These are phyloP conservation scores for Eudasyphora cyanicolor DNA, from an alignment of 2,888 invertebrate genomes.

Conservation along the genomic window DNA sequence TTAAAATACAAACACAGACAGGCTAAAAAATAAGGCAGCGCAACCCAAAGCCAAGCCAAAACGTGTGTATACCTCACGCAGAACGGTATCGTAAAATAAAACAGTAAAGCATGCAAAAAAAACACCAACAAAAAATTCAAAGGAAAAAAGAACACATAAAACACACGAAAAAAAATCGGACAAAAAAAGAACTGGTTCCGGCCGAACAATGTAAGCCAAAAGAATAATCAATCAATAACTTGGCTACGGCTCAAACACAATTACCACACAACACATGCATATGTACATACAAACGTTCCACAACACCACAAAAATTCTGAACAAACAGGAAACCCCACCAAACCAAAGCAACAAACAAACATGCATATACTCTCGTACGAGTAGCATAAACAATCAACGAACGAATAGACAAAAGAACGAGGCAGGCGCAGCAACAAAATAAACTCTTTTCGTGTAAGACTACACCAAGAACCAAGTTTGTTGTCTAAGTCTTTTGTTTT, in stretches of 20 bases:
- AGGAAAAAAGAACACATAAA: no score
- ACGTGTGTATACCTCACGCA: conserved; percentile 45
- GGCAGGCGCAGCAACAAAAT: no score
- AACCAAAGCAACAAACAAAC: background rate
- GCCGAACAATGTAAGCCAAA: conserved; percentile 34
- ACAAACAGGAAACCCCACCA: conserved; percentile 14
- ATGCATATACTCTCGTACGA: background rate
- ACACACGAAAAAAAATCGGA: no score
- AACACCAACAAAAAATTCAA: conserved; percentile 35
- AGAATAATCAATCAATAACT: conserved; percentile 27
- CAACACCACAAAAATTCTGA: background rate
- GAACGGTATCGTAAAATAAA: conserved; percentile 55
- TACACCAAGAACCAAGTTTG: conserved; percentile 23
- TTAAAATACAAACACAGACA: conserved; percentile 23
- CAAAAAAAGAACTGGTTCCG: conserved; percentile 46
- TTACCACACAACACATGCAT: no score
- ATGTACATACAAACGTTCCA: no score
- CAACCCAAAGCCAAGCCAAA: background rate
- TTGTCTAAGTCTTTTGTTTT: conserved; percentile 38
- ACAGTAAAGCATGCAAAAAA: conserved; percentile 61
- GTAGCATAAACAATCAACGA: no score
- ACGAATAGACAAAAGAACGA: no score
- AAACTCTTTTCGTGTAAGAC: no score
- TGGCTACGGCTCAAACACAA: conserved; percentile 16
- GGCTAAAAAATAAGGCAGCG: background rate